Conservation (phyloP, 2,797 vertebrate genomes). For the Ciconia nigra region DNA sequence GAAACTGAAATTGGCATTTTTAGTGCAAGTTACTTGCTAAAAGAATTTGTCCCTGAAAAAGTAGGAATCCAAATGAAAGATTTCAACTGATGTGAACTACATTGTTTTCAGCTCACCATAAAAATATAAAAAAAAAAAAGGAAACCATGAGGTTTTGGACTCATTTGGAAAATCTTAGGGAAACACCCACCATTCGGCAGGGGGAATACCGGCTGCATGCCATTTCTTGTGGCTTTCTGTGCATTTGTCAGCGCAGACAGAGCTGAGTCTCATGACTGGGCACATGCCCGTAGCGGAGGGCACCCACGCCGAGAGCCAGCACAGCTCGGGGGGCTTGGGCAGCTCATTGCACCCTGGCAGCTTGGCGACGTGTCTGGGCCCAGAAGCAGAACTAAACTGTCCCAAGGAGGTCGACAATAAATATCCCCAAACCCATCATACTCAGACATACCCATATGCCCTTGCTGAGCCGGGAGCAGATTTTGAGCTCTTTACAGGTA, state of each 20-base stretch:
- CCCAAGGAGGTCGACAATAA: fast-evolving
- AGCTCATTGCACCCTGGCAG: not conserved
- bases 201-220: not conserved
- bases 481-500: not conserved
- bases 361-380: not conserved
- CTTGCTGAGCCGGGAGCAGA: not conserved
- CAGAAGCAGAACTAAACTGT: not conserved
- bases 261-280: not conserved
- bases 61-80: not conserved
- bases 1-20: not conserved
- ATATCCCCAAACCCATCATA: not conserved
- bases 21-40: not conserved
- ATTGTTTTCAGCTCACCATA: not conserved
- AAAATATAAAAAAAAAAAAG: not conserved
- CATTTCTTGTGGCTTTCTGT: not conserved
- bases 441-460: fast-evolving
- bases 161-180: not conserved
- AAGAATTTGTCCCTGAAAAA: not conserved
- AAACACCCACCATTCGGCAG: not conserved
- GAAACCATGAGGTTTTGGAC: not conserved
- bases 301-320: fast-evolving
- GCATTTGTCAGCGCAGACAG: not conserved
- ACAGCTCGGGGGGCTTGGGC: not conserved
- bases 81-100: not conserved
- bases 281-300: fast-evolving